Conservation (phyloP, 2,113 vertebrate genomes). For the Dinomys branickii region DNA sequence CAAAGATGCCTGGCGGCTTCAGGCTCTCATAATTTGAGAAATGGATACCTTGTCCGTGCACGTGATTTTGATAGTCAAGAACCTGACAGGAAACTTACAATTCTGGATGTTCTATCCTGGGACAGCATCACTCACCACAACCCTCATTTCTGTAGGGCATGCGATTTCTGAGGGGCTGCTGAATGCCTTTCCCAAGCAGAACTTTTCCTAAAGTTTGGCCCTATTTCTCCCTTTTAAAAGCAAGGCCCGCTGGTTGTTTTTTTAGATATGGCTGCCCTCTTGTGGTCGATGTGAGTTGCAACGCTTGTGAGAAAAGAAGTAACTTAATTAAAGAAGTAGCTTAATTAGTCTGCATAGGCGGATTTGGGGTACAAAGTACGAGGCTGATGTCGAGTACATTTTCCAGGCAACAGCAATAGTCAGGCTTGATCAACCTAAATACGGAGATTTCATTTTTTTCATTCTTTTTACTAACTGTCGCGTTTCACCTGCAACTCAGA, state of each 20-base stretch:
- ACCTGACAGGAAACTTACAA: background rate
- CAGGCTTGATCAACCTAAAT: background rate
- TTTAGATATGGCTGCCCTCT: constrained; percentile 88
- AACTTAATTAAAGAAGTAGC: background rate
- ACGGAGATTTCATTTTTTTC: background rate
- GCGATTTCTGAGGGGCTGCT: background rate
- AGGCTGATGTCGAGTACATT: background rate
- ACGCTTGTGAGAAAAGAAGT: constrained; percentile 30
- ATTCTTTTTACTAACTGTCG: background rate
- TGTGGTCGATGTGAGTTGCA: constrained; percentile 82
- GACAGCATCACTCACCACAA: background rate
- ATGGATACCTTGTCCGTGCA: background rate
- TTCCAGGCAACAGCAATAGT: background rate
- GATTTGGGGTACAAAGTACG: background rate
- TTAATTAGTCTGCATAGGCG: constrained; percentile 1
- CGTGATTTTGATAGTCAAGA: background rate
- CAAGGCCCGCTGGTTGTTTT: constrained; percentile 44
- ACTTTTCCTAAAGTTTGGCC: constrained; percentile 50
- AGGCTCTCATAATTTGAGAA: background rate
- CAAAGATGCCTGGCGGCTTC: constrained; percentile 36
- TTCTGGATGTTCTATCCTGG: background rate
- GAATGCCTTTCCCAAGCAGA: background rate
- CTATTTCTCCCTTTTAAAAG: background rate
- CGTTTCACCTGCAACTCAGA: background rate
- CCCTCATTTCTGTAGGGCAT: background rate